Percentiles rank a stretch among this genome's conserved stretches.
Conservation (phyloP, 2,888 invertebrate species). For the Scaptomyza parva region DNA sequence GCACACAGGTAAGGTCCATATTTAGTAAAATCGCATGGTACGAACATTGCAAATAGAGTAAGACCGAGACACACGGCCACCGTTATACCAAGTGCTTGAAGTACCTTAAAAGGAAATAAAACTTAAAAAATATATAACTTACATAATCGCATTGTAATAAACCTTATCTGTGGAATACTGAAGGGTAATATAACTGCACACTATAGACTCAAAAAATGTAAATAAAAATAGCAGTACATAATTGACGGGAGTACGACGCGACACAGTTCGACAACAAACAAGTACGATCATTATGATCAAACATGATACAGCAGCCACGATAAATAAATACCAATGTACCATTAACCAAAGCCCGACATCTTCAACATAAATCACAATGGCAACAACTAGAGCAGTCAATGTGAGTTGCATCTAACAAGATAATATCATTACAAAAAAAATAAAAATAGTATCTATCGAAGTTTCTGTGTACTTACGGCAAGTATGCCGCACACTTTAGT, state of each 20-base stretch:
- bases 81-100: conserved; percentile 40
- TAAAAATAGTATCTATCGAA: too few species aligned
- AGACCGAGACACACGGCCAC: conserved; percentile 14
- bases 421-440: neutral
- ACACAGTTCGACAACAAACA: neutral
- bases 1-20: conserved; percentile 33
- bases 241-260: conserved; percentile 39
- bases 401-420: conserved; percentile 21
- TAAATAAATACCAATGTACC: rapidly evolving
- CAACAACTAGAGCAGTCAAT: conserved; percentile 7
- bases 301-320: neutral
- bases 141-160: neutral
- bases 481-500: conserved; percentile 35
- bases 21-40: conserved; percentile 62
- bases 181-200: neutral
- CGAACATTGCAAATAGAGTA: conserved; percentile 45
- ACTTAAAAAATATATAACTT: neutral
- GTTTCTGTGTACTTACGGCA: conserved; percentile 26
- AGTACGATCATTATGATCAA: neutral
- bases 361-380: conserved; percentile 1
- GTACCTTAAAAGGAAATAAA: conserved; percentile 29
- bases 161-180: neutral
- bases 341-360: neutral
- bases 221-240: conserved; percentile 30
- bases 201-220: conserved; percentile 17